A percentile compares a stretch with the other conserved stretches of the same genome.
Evolutionary conservation across 2,113 vertebrate genomes (phyloP).

Genomic region (Barnardius zonarius): DNA sequence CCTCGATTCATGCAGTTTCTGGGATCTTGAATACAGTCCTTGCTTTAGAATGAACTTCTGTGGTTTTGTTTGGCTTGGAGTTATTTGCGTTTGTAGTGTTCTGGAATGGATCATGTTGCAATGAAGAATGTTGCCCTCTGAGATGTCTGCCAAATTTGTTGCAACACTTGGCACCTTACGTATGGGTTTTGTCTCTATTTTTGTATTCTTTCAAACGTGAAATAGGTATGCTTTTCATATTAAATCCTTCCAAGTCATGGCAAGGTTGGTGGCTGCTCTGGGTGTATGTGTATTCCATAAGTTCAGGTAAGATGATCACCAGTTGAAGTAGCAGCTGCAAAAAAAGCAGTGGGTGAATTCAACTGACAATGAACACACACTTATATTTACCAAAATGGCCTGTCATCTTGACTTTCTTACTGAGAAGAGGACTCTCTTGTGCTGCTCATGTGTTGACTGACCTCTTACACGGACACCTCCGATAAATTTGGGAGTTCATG

Average conservation of each 20-base stretch:
- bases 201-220: background rate
- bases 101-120: background rate
- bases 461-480: background rate
- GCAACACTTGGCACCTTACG: background rate
- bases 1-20: background rate
- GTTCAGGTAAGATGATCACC: background rate
- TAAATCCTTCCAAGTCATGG: background rate
- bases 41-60: background rate
- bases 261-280: background rate
- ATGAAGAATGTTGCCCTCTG: background rate
- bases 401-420: background rate
- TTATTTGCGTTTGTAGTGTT: background rate
- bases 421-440: background rate
- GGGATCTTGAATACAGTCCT: background rate
- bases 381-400: background rate
- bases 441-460: background rate
- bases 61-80: background rate
- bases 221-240: background rate
- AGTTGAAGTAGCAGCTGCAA: background rate
- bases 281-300: rapidly evolving
- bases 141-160: background rate
- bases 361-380: background rate
- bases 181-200: background rate
- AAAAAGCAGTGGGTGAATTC: background rate
- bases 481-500: background rate